Percentiles rank a stretch among this genome's conserved stretches.
These are phyloP conservation scores for Eptesicus fuscus DNA, from an alignment of 2,113 vertebrate species.

Conservation along the genomic window DNA sequence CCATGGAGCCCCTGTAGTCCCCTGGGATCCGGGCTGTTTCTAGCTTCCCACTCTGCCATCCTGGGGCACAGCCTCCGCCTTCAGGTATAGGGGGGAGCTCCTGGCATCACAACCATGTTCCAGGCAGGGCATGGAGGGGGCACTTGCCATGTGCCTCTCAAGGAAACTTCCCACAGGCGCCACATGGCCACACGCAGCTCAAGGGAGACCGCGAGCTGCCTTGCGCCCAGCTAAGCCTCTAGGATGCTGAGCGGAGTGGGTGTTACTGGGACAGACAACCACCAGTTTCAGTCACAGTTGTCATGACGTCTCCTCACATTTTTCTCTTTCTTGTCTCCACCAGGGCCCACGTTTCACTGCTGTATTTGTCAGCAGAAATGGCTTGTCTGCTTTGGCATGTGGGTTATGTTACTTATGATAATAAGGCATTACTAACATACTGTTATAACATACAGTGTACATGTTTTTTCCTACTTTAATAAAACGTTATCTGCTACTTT, in stretches of 20 bases:
- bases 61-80: not conserved
- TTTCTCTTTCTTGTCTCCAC: not conserved
- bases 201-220: not conserved
- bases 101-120: not conserved
- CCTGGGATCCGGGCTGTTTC: not conserved
- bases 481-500: not conserved
- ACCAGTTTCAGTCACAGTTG: not conserved
- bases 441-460: not conserved
- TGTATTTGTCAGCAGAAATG: not conserved
- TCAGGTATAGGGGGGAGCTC: not conserved
- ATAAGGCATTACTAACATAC: not conserved
- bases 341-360: not conserved
- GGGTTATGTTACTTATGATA: not conserved
- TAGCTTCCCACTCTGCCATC: not conserved
- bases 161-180: not conserved
- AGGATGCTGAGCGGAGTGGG: not conserved
- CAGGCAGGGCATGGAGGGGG: not conserved
- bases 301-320: not conserved
- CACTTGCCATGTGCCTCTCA: not conserved
- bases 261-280: not conserved
- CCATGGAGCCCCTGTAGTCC: not conserved
- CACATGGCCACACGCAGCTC: not conserved
- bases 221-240: not conserved
- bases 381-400: not conserved
- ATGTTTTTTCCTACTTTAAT: slow-evolving; percentile 8